Percentiles rank a stretch among this genome's conserved stretches.
Evolutionary conservation across 1,140 invertebrate genomes (phyloP).

Genomic region (Musca domestica): DNA sequence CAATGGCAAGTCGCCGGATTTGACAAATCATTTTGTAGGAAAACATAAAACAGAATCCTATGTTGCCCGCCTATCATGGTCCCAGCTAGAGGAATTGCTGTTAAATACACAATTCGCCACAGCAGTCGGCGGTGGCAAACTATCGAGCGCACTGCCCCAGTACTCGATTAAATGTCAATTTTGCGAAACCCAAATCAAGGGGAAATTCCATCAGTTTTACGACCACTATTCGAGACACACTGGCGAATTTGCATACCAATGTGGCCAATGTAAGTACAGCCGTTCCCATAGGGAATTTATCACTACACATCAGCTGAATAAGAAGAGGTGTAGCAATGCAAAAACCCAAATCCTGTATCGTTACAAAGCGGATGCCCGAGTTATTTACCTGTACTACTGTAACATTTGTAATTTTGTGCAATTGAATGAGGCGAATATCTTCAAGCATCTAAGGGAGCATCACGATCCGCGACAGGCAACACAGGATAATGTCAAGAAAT

Average conservation of each 20-base stretch:
- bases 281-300: conserved; percentile 9
- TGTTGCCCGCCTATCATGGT: conserved; percentile 7
- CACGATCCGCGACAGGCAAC: conserved; percentile 1
- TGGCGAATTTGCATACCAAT: conserved; percentile 22
- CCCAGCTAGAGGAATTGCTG: neutral
- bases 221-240: conserved; percentile 19
- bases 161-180: conserved; percentile 11
- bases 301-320: neutral
- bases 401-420: conserved; percentile 25
- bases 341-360: neutral
- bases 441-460: conserved; percentile 21
- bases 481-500: conserved; percentile 4
- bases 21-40: conserved; percentile 15
- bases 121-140: neutral
- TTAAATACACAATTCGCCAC: conserved; percentile 16
- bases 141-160: too few species aligned
- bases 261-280: conserved; percentile 5
- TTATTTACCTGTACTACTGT: conserved; percentile 21
- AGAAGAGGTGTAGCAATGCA: conserved; percentile 14
- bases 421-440: conserved; percentile 22
- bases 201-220: conserved; percentile 16
- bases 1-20: conserved; percentile 12
- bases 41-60: conserved; percentile 26
- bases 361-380: conserved; percentile 8
- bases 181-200: neutral